phyloP scores from a whole-genome alignment of 2,797 vertebrate genomes.

The Salarias fasciatus region DNA sequence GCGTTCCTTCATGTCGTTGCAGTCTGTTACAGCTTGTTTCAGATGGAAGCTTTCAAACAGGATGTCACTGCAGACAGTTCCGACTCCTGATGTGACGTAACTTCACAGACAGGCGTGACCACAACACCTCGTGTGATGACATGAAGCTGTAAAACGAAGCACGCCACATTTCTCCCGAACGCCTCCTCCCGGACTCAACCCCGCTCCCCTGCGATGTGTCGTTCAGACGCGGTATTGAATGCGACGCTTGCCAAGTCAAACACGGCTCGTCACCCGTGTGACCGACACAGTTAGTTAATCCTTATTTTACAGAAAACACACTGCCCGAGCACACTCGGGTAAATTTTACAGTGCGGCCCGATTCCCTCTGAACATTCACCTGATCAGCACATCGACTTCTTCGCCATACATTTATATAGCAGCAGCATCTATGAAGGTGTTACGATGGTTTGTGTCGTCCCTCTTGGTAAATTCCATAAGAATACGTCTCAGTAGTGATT shows the following conservation, averaged over 20 bases:
- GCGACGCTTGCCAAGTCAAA: constrained; percentile 59
- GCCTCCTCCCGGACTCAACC: constrained; percentile 15
- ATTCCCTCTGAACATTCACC: constrained; percentile 18
- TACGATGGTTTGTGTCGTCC: too few species aligned
- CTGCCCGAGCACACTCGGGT: constrained; percentile 22
- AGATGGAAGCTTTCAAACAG: too few species aligned
- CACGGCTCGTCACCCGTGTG: constrained; percentile 40
- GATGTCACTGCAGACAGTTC: too few species aligned
- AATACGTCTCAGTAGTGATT: too few species aligned
- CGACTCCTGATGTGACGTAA: too few species aligned
- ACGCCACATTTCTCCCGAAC: constrained; percentile 24
- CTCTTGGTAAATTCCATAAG: too few species aligned
- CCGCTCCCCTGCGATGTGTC: constrained; percentile 11
- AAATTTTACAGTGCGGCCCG: constrained; percentile 22
- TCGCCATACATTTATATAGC: constrained; percentile 9
- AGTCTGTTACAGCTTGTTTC: too few species aligned
- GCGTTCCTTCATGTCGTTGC: too few species aligned
- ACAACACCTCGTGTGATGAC: constrained; percentile 21
- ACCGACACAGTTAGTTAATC: constrained; percentile 50
- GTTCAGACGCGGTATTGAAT: constrained; percentile 11
- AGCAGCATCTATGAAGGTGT: too few species aligned
- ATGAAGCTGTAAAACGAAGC: constrained; percentile 29
- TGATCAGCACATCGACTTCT: constrained; percentile 24
- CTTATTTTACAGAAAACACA: constrained; percentile 49
- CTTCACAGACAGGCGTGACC: constrained; percentile 9